Conservation (phyloP, 2,113 vertebrate genomes). For the Chaetura pelagica region DNA sequence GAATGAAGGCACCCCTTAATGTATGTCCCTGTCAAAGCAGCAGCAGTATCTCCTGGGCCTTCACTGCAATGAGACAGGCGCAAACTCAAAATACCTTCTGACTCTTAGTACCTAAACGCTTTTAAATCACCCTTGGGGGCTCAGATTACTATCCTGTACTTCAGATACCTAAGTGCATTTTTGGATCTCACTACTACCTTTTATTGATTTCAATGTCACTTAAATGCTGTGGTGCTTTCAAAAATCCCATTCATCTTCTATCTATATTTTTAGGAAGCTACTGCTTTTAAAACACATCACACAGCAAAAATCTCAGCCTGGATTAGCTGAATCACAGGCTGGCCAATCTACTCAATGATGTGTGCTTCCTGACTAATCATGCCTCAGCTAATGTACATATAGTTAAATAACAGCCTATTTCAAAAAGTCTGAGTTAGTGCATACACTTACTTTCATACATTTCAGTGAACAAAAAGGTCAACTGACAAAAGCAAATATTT, state of each 20-base stretch:
- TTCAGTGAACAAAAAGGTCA: background rate
- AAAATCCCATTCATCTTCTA: background rate
- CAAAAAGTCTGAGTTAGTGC: background rate
- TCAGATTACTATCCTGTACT: background rate
- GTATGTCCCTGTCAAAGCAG: background rate
- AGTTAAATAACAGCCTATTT: background rate
- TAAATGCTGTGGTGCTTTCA: background rate
- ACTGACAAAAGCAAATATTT: background rate
- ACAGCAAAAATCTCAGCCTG: background rate
- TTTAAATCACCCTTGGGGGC: background rate
- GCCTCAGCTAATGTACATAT: background rate
- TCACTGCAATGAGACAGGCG: background rate
- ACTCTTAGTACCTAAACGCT: background rate
- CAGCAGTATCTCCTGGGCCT: background rate
- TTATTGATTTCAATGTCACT: slow-evolving; percentile 49
- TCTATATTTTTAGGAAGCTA: slow-evolving; percentile 25
- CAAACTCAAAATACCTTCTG: background rate
- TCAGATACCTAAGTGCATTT: slow-evolving; percentile 29
- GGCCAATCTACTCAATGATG: background rate
- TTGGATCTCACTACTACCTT: slow-evolving; percentile 2
- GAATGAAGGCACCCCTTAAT: background rate
- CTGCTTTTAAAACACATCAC: slow-evolving; percentile 19
- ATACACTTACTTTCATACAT: background rate
- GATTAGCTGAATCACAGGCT: slow-evolving; percentile 14
- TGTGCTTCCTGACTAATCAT: slow-evolving; percentile 6